phyloP scores from a whole-genome alignment of 37 sponge, comb jelly and placozoan species.

The Corticium candelabrum region DNA sequence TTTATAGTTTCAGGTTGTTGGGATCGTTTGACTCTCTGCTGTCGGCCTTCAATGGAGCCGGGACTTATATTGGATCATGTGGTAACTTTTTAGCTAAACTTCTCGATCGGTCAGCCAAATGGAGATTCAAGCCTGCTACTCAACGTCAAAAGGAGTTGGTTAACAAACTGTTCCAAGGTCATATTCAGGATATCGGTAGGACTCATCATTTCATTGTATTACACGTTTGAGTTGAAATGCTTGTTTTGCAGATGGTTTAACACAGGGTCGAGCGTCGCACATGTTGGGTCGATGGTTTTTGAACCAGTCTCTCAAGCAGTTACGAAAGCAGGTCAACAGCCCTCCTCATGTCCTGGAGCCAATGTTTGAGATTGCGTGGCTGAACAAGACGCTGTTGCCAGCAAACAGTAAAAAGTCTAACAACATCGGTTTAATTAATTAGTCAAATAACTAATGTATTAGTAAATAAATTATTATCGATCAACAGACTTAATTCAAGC shows the following conservation, averaged over 20 bases:
- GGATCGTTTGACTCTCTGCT: neutral
- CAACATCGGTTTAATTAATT: neutral
- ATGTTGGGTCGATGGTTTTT: neutral
- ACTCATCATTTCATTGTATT: neutral
- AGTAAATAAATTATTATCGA: neutral
- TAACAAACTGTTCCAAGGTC: neutral
- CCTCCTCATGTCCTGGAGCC: neutral
- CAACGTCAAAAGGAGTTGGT: neutral
- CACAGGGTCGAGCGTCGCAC: neutral
- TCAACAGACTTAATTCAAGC: too few species aligned
- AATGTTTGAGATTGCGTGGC: neutral
- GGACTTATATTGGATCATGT: neutral
- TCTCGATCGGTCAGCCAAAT: neutral
- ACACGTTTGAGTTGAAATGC: neutral
- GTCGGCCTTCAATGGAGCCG: neutral
- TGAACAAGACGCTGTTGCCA: too few species aligned
- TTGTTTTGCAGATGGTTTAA: neutral
- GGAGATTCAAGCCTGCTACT: neutral
- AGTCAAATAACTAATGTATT: neutral
- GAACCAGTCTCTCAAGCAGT: neutral
- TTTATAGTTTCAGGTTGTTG: neutral
- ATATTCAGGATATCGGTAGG: neutral
- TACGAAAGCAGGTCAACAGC: neutral
- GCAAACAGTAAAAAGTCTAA: too few species aligned
- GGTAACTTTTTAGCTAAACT: neutral